Evolutionary conservation across 2,888 invertebrate species (phyloP).

Genomic region (Drosophila prolongata): DNA sequence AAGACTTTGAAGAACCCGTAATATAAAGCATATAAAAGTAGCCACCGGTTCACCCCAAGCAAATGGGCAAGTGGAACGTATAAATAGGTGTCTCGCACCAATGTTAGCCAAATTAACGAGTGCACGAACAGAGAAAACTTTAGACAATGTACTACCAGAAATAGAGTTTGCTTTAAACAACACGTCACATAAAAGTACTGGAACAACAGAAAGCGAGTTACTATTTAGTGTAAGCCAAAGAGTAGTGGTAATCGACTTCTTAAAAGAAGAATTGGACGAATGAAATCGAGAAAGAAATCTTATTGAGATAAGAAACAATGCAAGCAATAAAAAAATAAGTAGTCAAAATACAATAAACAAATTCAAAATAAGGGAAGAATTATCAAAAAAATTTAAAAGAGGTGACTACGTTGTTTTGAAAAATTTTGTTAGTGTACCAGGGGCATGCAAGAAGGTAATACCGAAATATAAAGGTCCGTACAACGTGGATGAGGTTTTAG

Average conservation of each 20-base stretch:
- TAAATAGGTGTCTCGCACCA: neutral
- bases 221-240: neutral
- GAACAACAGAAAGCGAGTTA: neutral
- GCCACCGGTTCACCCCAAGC: neutral
- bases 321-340: slow-evolving; percentile 2
- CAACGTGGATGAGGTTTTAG: too few species aligned
- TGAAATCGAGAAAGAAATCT: slow-evolving; percentile 1
- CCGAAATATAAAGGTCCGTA: too few species aligned
- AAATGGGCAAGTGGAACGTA: neutral
- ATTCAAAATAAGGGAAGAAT: neutral
- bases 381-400: neutral
- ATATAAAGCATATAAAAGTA: neutral
- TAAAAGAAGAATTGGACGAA: neutral
- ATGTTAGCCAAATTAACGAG: too few species aligned
- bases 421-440: too few species aligned
- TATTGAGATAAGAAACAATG: neutral
- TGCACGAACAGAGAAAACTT: neutral
- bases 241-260: too few species aligned
- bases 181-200: neutral
- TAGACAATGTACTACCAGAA: neutral
- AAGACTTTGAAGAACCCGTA: neutral
- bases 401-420: too few species aligned
- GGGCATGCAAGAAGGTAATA: too few species aligned
- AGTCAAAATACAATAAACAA: neutral
- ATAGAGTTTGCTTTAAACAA: neutral